Base-by-base conservation (phyloP, 2,113 vertebrate species). In the Poecile atricapillus region DNA sequence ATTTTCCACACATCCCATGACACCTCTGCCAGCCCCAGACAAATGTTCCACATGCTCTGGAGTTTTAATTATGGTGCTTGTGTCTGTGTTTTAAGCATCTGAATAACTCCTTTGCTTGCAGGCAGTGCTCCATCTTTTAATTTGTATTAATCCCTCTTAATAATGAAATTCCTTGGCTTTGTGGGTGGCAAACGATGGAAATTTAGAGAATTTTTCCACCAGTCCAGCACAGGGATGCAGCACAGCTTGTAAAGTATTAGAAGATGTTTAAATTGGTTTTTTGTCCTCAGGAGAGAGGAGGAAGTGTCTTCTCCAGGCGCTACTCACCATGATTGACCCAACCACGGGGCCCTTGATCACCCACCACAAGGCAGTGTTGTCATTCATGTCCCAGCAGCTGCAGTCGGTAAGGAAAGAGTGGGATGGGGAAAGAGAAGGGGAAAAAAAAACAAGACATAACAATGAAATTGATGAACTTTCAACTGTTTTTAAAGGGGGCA, bases 321-420 rank as follows among this genome's bases (percentile, higher is more conserved):
- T 52, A 96, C 98, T 97, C 97, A 99, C 99, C 99, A 99, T 99
- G 73, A 99, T 99, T 3, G 99, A 99, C 22, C 98, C 99, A 52
- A 99, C 98, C 55, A 99, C 99, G 2, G 99, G 99, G 80, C 99
- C 99, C 94, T 99, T 99, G 96, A 99, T 99, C 83, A 99, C 99
- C 99, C 99, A 99, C 99, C 99, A 99, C 98, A 99, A 98, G 97
- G 99, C 99, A 39, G 99, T 99, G 97, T 99, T 98, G 94, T 99
- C 98, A 92, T 99, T 99, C 93, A 99, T 99, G 87, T 99, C 99
- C 99, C 99, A 99, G 97, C 99, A 99, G 92, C 99, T 99, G 94
- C 64, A 58, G 71, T 0, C 1, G 0, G 49, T 23, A 23, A 69
- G 62, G 67, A 64, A 60, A 39, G 35, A 68, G 28, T 3, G 9